Conservation (phyloP, 2,797 vertebrate genomes). For the Spea hammondii region DNA sequence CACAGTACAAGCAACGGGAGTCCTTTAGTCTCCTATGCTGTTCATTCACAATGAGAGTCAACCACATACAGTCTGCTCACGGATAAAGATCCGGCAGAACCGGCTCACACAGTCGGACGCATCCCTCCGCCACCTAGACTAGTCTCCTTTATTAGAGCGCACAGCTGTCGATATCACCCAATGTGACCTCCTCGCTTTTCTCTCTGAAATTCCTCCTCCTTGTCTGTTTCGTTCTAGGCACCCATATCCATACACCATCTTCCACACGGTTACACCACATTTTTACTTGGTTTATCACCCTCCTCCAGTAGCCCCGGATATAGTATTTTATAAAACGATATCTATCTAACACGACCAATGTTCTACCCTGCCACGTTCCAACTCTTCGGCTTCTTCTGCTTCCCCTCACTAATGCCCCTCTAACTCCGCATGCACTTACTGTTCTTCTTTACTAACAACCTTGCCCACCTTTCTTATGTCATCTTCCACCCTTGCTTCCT, state of each 20-base stretch:
- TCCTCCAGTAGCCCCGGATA: no score
- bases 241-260: background rate
- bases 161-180: conserved; percentile 50
- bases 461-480: no score
- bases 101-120: conserved; percentile 14
- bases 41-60: conserved; percentile 43
- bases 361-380: no score
- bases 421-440: no score
- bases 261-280: background rate
- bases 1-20: conserved; percentile 3
- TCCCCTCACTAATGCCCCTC: no score
- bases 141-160: conserved; percentile 23
- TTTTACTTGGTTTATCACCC: no score
- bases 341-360: no score
- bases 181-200: conserved; percentile 33
- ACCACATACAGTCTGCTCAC: conserved; percentile 49
- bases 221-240: background rate
- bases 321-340: no score
- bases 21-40: conserved; percentile 19
- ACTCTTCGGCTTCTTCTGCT: no score
- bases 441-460: no score
- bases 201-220: conserved; percentile 2
- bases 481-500: no score
- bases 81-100: conserved; percentile 30
- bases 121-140: conserved; percentile 39